Evolutionary conservation across 2,113 vertebrate genomes (phyloP).

Genomic region (Shinisaurus crocodilurus): DNA sequence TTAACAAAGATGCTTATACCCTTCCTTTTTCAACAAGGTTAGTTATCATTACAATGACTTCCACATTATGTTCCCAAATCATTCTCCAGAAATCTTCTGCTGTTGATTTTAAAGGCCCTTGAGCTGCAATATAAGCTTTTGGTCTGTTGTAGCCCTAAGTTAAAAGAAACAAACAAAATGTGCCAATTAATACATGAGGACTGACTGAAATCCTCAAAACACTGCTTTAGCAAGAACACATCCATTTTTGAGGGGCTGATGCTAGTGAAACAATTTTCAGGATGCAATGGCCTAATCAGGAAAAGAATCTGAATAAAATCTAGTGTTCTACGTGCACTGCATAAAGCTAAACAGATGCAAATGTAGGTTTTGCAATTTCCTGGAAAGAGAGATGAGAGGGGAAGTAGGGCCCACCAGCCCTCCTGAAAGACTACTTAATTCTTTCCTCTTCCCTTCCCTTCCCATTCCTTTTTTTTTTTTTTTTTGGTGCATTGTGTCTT

Average conservation of each 20-base stretch:
- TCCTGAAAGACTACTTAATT: too few species aligned
- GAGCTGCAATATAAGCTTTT: conserved; percentile 95
- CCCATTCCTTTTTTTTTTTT: too few species aligned
- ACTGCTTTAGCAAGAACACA: background rate
- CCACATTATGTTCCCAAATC: conserved; percentile 96
- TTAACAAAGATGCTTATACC: conserved; percentile 75
- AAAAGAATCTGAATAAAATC: background rate
- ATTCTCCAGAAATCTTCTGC: conserved; percentile 98
- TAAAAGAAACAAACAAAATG: conserved; percentile 52
- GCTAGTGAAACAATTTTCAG: background rate
- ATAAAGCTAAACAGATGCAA: background rate
- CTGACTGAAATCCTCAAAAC: background rate
- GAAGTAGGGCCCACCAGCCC: too few species aligned
- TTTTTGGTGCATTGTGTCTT: too few species aligned
- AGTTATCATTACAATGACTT: conserved; percentile 96
- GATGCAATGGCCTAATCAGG: background rate
- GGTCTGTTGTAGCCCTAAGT: conserved; percentile 91
- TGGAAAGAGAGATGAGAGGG: too few species aligned
- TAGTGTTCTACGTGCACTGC: background rate
- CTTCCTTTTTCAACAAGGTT: conserved; percentile 96
- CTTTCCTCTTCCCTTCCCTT: too few species aligned
- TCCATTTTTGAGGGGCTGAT: background rate
- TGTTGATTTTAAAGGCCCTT: conserved; percentile 93
- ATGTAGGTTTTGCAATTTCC: background rate
- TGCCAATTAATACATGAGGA: conserved; percentile 33